A percentile compares a stretch with the other conserved stretches of the same genome.
Evolutionary conservation across 2,888 invertebrate species (phyloP).

Genomic region (Drosophila demipolita): DNA sequence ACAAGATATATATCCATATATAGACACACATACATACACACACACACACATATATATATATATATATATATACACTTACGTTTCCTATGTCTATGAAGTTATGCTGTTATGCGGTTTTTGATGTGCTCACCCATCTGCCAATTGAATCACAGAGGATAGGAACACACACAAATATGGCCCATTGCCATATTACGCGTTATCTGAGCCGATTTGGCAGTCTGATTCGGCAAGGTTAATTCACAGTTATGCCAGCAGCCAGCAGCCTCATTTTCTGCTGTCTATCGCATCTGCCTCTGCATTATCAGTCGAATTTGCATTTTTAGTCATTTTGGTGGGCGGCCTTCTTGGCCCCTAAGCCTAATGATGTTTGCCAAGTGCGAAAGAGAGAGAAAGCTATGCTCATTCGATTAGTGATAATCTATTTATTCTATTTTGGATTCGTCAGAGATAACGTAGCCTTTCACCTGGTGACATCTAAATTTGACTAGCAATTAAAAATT

Average conservation of each 20-base stretch:
- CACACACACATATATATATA: neutral
- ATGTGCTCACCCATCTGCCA: slow-evolving; percentile 41
- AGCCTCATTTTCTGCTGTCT: slow-evolving; percentile 26
- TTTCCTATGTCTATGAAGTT: slow-evolving; percentile 64
- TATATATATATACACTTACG: slow-evolving; percentile 22
- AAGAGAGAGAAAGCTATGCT: neutral
- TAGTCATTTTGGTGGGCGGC: slow-evolving; percentile 1
- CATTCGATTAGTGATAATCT: slow-evolving; percentile 9
- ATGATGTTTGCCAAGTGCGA: slow-evolving; percentile 23
- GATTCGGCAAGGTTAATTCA: slow-evolving; percentile 71
- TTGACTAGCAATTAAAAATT: neutral
- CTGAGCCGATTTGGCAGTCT: slow-evolving; percentile 61
- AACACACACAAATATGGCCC: slow-evolving; percentile 24
- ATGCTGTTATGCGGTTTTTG: slow-evolving; percentile 52
- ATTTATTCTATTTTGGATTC: neutral
- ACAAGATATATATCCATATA: slow-evolving; percentile 42
- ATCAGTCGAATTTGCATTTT: slow-evolving; percentile 36
- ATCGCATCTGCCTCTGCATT: slow-evolving; percentile 42
- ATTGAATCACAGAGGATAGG: slow-evolving; percentile 61
- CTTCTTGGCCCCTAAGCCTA: slow-evolving; percentile 16
- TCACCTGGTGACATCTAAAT: neutral
- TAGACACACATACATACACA: slow-evolving; percentile 7
- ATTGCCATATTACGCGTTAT: slow-evolving; percentile 36
- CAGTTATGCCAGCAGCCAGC: slow-evolving; percentile 44
- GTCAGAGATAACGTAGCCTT: neutral